Base-by-base conservation (phyloP, 2,888 invertebrate genomes). In the Polydesmus complanatus region DNA sequence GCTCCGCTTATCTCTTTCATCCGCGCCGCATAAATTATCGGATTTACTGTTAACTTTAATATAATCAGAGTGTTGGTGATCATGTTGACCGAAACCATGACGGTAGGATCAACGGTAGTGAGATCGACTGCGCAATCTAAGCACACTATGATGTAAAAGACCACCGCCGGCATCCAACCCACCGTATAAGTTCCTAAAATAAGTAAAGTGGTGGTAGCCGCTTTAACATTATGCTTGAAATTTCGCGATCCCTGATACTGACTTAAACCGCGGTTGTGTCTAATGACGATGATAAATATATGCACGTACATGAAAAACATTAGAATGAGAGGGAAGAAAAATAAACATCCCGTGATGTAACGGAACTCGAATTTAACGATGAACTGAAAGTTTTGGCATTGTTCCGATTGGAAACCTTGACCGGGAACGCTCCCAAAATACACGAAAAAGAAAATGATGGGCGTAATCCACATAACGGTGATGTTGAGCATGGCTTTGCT, bases 1-100 rank as follows among this genome's bases (percentile, higher is more conserved):
- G 73, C 72, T 27, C 68, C 68, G 48, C 70, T 78, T 60, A 84
- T 82, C 67, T 84, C 83, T 61, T 79, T 77, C 78, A 84, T 81
- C 59, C 83, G 73, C 3, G 80, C 79, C 8, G 82, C 81, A 69
- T 84, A 84, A 58, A 84, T 82, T 64, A 83, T 80, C 0, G 83
- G 81, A 71, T 83, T 82, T 49, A 79, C 75, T 58, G 83, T 71
- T 27, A 81, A 80, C 69, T 83, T 83, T 64, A 81, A 71, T 55
- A 83, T 79, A 52, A 83, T 75, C 58, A 83, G 75, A 19, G 77
- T 73, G 69, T 82, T 81, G 58, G 73, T 72, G 25, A 73, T 65
- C 57, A 73, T 70, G 64, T 54, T 55, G 11, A 54, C 48, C 3
- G 56, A 56, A 53, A 64, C 50, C 2, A 26, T 48, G 8, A 56